Evolutionary conservation across 2,888 invertebrate genomes (phyloP).

Genomic region (Nomada fucata): DNA sequence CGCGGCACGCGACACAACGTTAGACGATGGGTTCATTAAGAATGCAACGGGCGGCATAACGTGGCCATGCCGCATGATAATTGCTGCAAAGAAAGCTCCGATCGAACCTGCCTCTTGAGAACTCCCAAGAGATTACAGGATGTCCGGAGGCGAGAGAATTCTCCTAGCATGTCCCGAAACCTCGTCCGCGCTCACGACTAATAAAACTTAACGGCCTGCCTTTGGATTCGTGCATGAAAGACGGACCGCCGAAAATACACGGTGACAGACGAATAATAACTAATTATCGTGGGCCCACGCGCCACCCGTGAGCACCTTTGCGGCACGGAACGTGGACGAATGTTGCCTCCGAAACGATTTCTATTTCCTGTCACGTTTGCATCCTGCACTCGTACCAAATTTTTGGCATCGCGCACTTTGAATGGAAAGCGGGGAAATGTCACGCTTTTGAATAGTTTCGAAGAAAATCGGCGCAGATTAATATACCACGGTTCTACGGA

Average conservation of each 20-base stretch:
- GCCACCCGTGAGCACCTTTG: slow-evolving; percentile 52
- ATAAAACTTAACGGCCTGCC: slow-evolving; percentile 72
- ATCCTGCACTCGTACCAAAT: neutral
- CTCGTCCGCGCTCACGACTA: slow-evolving; percentile 63
- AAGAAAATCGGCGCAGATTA: neutral
- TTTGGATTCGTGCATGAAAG: slow-evolving; percentile 74
- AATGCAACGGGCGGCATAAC: slow-evolving; percentile 74
- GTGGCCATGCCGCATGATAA: slow-evolving; percentile 75
- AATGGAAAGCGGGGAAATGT: slow-evolving; percentile 2
- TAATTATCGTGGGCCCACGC: slow-evolving; percentile 61
- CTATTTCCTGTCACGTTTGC: slow-evolving; percentile 21
- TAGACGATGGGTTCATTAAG: slow-evolving; percentile 72
- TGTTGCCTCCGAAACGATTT: neutral
- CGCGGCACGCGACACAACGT: slow-evolving; percentile 77
- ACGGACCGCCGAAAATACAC: slow-evolving; percentile 59
- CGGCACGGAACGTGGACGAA: neutral
- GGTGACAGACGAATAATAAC: slow-evolving; percentile 64
- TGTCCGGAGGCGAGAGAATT: slow-evolving; percentile 78
- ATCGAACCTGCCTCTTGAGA: slow-evolving; percentile 52
- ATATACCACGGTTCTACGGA: too few species aligned
- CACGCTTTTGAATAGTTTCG: neutral
- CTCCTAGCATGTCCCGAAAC: slow-evolving; percentile 59
- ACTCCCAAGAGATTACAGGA: slow-evolving; percentile 76
- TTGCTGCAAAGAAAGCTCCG: slow-evolving; percentile 69
- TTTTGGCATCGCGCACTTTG: neutral